These are phyloP conservation scores for Mellivora capensis DNA, from an alignment of 2,113 vertebrate genomes.

Conservation along the genomic window DNA sequence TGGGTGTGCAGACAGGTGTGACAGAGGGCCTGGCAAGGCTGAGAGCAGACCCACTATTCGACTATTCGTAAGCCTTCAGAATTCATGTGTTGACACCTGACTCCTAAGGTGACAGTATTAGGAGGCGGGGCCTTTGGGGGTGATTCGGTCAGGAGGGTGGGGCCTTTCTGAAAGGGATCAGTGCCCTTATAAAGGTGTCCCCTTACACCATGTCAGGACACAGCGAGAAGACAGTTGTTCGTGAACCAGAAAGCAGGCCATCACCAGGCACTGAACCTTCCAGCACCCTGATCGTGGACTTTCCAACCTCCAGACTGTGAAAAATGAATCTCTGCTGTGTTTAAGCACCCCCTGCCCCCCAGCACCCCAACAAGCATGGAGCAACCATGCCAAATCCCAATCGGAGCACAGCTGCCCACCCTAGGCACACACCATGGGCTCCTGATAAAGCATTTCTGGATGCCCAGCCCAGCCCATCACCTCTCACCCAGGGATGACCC, in stretches of 20 bases:
- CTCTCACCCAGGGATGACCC: neutral
- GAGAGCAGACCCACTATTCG: neutral
- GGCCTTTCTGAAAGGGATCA: neutral
- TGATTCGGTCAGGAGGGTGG: neutral
- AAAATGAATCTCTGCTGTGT: neutral
- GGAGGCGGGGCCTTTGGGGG: neutral
- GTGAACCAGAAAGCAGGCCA: neutral
- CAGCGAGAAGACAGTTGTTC: rapidly evolving
- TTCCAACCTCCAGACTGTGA: neutral
- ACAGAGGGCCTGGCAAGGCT: neutral
- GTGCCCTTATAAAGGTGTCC: neutral
- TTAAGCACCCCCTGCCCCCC: neutral
- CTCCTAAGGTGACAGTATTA: neutral
- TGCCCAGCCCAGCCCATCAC: neutral
- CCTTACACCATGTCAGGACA: neutral
- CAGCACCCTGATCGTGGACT: neutral
- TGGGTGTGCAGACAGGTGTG: neutral
- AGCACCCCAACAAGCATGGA: neutral
- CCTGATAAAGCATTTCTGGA: neutral
- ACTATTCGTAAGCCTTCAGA: neutral
- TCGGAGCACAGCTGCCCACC: neutral
- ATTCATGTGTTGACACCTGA: neutral
- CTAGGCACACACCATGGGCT: neutral
- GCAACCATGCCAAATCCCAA: too few relatives aligned
- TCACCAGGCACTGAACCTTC: neutral